Evolutionary conservation across 2,888 invertebrate genomes (phyloP), one percentile per base, ranked within the genome.

Genomic region (Clitarchus hookeri): DNA sequence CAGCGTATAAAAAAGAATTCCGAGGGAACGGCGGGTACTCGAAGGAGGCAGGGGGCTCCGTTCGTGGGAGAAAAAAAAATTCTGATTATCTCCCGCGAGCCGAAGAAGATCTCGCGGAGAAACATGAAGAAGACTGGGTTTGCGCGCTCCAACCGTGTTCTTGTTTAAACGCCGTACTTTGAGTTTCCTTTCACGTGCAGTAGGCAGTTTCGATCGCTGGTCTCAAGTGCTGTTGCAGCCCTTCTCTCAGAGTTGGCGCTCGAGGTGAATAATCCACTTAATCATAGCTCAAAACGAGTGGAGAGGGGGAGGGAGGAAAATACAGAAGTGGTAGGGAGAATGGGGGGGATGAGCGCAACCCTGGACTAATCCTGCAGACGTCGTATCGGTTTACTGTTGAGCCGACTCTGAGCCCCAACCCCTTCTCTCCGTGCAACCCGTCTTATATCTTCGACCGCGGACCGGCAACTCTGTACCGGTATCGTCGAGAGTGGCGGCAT

Each of bases 351-450:
- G 65, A n/a, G 65, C 65, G 65, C 65, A 65, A n/a, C 8, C 65
- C n/a, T 8, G 8, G 65, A 65, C 65, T 65, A 65, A 65, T 65
- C 65, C 65, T 2, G n/a, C 65, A 65, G 65, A 65, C 65, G 65
- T 65, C 65, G 65, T 65, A 65, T 65, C 65, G 65, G 65, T 65
- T 65, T 65, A 65, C 65, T n/a, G 65, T 16, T 65, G 65, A n/a
- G 65, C 65, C 65, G 65, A 65, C 65, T 6, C 11, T 65, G 65
- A 23, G 8, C 8, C n/a, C 65, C 16, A n/a, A 11, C 65, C 65
- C 23, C 65, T n/a, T n/a, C 65, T 65, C n/a, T 23, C 23, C 2
- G 23, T 8, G 23, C 65, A 12, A 53, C 12, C 53, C 53, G 13
- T 53, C 53, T 2, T 19, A 12, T 19, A 53, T 16, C 53, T 53